Percentiles rank a stretch among this genome's conserved stretches.
Conservation (phyloP, 2,113 vertebrate species). For the Bambusicola thoracicus region DNA sequence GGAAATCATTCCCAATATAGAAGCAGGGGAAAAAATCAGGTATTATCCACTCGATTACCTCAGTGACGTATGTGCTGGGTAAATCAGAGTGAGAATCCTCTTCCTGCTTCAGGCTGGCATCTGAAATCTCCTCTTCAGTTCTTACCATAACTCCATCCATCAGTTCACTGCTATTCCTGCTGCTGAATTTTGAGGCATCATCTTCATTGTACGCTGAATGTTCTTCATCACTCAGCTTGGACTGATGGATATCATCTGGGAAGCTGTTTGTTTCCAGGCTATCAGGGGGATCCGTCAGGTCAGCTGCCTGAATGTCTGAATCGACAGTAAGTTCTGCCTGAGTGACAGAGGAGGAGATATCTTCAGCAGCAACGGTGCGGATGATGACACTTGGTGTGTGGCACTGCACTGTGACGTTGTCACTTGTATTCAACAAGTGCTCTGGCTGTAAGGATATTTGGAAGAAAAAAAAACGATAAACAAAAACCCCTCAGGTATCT, state of each 20-base stretch:
- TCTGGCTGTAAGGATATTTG: constrained; percentile 83
- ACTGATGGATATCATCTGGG: constrained; percentile 74
- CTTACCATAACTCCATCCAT: constrained; percentile 79
- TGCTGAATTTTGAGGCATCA: constrained; percentile 75
- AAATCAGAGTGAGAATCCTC: constrained; percentile 73
- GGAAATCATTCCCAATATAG: background rate
- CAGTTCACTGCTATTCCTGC: constrained; percentile 79
- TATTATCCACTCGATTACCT: constrained; percentile 67
- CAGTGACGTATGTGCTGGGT: constrained; percentile 75
- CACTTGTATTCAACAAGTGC: constrained; percentile 86
- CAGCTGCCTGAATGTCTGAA: constrained; percentile 73
- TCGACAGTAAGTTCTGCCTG: constrained; percentile 86
- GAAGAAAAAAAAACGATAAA: background rate
- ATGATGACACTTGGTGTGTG: constrained; percentile 93
- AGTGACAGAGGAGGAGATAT: constrained; percentile 83
- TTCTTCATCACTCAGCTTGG: constrained; percentile 73
- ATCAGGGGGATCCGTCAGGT: constrained; percentile 74
- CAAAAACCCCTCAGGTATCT: background rate
- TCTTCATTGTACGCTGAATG: constrained; percentile 69
- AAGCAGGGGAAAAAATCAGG: background rate
- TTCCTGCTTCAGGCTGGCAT: constrained; percentile 72
- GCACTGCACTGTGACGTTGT: constrained; percentile 89
- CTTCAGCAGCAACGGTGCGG: constrained; percentile 90
- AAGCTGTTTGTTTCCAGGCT: constrained; percentile 77
- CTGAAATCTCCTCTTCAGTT: constrained; percentile 72